Conservation (phyloP, 2,888 invertebrate species). For the Aethes cnicana region DNA sequence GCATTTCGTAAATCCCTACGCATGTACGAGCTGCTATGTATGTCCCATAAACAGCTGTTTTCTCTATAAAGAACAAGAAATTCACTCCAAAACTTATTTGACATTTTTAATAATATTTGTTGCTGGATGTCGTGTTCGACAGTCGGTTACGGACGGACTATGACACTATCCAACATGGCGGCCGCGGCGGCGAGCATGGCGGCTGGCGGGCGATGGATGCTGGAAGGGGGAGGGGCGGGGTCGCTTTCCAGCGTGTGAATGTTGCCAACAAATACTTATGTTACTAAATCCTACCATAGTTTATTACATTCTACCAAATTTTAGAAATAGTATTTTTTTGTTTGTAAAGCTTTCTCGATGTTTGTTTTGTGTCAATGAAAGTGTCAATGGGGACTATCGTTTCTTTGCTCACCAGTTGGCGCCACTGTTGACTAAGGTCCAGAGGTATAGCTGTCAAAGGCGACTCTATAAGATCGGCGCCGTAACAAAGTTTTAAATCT, state of each 20-base stretch:
- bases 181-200: constrained; percentile 13
- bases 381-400: too few species aligned
- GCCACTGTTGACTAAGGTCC: too few species aligned
- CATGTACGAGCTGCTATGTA: constrained; percentile 6
- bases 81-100: constrained; percentile 15
- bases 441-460: too few species aligned
- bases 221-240: neutral
- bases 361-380: too few species aligned
- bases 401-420: too few species aligned
- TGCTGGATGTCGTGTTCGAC: constrained; percentile 6
- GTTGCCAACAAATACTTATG: constrained; percentile 6
- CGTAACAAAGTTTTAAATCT: too few species aligned
- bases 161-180: constrained; percentile 25
- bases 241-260: neutral
- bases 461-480: too few species aligned
- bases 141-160: neutral
- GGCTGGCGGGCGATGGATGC: neutral
- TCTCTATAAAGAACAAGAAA: constrained; percentile 24
- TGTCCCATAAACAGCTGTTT: constrained; percentile 28
- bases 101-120: neutral
- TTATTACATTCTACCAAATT: too few species aligned
- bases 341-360: too few species aligned
- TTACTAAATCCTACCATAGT: neutral
- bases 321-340: too few species aligned
- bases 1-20: constrained; percentile 16